Evolutionary conservation across 2,797 vertebrate genomes (phyloP).

Genomic region (Cygnus olor): DNA sequence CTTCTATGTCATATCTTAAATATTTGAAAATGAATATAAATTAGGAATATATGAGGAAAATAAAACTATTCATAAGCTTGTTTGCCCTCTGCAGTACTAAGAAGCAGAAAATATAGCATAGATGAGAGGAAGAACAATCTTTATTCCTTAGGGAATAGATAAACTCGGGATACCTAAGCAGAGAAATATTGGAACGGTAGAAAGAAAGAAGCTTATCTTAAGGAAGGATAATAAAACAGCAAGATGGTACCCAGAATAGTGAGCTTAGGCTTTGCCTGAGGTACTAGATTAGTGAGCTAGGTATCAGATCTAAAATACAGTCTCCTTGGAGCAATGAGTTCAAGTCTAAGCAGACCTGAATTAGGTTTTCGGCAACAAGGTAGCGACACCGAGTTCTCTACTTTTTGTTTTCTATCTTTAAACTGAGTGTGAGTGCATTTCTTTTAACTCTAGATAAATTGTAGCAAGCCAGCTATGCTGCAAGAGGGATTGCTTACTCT

Average conservation of each 20-base stretch:
- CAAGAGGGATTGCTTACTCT: background rate
- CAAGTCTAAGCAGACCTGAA: conserved; percentile 12
- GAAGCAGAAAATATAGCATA: conserved; percentile 19
- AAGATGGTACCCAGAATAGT: conserved; percentile 61
- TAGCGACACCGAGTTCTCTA: background rate
- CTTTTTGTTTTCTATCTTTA: background rate
- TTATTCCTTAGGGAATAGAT: conserved; percentile 48
- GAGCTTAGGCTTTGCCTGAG: conserved; percentile 61
- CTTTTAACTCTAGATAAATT: conserved; percentile 12
- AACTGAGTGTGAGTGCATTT: background rate
- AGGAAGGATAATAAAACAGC: conserved; percentile 63
- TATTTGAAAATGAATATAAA: conserved; percentile 66
- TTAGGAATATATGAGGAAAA: conserved; percentile 45
- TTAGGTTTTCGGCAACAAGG: background rate
- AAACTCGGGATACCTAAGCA: conserved; percentile 45
- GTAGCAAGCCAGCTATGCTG: background rate
- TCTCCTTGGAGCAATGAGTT: conserved; percentile 44
- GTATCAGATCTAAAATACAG: conserved; percentile 43
- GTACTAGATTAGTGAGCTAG: conserved; percentile 53
- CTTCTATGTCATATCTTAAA: conserved; percentile 48
- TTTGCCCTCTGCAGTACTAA: conserved; percentile 17
- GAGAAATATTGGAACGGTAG: conserved; percentile 36
- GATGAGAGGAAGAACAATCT: conserved; percentile 37
- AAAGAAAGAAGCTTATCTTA: conserved; percentile 66
- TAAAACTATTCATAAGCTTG: conserved; percentile 45